Evolutionary conservation across 2,888 invertebrate genomes (phyloP).

Genomic region (Hoplodrina ambigua): DNA sequence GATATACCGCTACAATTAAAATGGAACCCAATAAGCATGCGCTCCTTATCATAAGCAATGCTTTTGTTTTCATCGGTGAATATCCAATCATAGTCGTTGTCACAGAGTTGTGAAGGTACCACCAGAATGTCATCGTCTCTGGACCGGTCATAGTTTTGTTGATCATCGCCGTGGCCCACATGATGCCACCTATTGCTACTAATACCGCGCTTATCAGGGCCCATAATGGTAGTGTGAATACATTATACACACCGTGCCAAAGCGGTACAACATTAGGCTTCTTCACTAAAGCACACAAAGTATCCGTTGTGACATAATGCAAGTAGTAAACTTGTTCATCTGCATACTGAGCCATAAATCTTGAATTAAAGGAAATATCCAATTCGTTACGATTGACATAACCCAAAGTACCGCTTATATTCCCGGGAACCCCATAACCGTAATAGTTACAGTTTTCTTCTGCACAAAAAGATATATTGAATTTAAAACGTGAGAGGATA

Average conservation of each 20-base stretch:
- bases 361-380: constrained; percentile 79
- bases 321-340: constrained; percentile 64
- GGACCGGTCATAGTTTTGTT: constrained; percentile 32
- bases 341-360: constrained; percentile 73
- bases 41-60: constrained; percentile 66
- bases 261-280: constrained; percentile 67
- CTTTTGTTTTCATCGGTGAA: constrained; percentile 58
- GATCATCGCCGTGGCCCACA: constrained; percentile 64
- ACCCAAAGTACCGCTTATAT: constrained; percentile 70
- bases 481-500: constrained; percentile 69
- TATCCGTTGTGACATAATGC: constrained; percentile 68
- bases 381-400: constrained; percentile 65
- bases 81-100: constrained; percentile 69
- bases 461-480: constrained; percentile 62
- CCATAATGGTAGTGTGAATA: constrained; percentile 47
- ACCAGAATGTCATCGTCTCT: constrained; percentile 35
- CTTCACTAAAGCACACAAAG: constrained; percentile 70
- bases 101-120: constrained; percentile 61
- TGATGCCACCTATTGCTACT: constrained; percentile 58
- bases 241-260: constrained; percentile 71
- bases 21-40: constrained; percentile 70
- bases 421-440: constrained; percentile 62
- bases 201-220: constrained; percentile 49
- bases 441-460: constrained; percentile 58
- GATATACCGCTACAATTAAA: constrained; percentile 70